Percentiles rank a stretch among this genome's conserved stretches.
Evolutionary conservation across 2,797 vertebrate species (phyloP).

Genomic region (Vespertilio murinus): DNA sequence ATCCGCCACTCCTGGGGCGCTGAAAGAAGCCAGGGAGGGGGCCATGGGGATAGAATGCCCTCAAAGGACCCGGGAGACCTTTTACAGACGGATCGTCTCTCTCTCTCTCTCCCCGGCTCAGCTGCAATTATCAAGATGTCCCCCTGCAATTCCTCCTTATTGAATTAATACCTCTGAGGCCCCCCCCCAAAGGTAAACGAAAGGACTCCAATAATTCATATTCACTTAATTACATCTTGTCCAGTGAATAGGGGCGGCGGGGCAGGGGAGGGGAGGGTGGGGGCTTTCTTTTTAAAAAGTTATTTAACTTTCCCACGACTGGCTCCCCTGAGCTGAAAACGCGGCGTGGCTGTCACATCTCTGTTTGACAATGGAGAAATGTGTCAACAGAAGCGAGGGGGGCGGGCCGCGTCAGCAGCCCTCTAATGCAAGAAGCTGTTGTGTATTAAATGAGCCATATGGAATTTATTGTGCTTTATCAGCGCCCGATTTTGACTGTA

Average conservation of each 20-base stretch:
- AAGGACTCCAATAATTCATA: constrained; percentile 88
- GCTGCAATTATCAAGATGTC: constrained; percentile 85
- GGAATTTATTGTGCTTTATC: constrained; percentile 99
- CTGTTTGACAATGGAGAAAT: constrained; percentile 96
- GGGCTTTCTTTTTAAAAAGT: constrained; percentile 85
- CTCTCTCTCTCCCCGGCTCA: too few relatives aligned
- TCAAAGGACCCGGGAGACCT: constrained; percentile 67
- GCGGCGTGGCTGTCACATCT: constrained; percentile 89
- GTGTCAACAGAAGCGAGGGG: constrained; percentile 96
- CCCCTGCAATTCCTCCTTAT: constrained; percentile 80
- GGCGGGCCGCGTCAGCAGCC: constrained; percentile 87
- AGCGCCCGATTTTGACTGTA: constrained; percentile 97
- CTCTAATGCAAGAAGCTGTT: constrained; percentile 93
- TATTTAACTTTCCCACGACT: constrained; percentile 99
- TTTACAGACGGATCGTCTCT: constrained; percentile 59
- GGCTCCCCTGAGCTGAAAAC: constrained; percentile 89
- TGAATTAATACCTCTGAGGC: constrained; percentile 86
- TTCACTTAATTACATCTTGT: constrained; percentile 87
- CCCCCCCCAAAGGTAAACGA: constrained; percentile 85
- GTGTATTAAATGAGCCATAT: constrained; percentile 98
- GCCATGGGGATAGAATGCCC: constrained; percentile 9
- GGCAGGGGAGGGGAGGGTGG: constrained; percentile 78
- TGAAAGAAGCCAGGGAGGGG: constrained; percentile 30
- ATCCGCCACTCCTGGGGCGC: background rate
- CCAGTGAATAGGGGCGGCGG: constrained; percentile 80